Percentiles rank a stretch among this genome's conserved stretches.
Conservation (phyloP, 2,113 vertebrate species). For the Nestor notabilis region DNA sequence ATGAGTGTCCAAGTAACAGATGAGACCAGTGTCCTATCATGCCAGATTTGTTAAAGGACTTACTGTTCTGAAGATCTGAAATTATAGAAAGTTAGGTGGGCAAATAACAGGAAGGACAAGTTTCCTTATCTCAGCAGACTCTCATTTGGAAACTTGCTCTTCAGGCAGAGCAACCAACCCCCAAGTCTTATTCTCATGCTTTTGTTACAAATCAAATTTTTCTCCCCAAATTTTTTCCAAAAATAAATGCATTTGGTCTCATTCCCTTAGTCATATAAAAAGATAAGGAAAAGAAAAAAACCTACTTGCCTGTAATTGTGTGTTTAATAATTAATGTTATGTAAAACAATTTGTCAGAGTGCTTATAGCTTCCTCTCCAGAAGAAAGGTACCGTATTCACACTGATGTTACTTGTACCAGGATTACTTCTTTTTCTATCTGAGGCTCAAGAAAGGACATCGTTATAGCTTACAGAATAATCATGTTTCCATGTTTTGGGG, state of each 20-base stretch:
- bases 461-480: neutral
- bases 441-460: neutral
- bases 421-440: neutral
- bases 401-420: neutral
- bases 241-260: fast-evolving
- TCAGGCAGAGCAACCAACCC: neutral
- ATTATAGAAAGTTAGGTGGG: neutral
- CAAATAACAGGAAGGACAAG: neutral
- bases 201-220: fast-evolving
- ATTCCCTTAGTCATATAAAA: neutral
- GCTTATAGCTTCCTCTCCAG: neutral
- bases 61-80: neutral
- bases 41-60: neutral
- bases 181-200: neutral
- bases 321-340: neutral
- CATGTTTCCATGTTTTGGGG: neutral
- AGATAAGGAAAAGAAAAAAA: neutral
- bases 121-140: neutral
- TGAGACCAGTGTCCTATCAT: neutral
- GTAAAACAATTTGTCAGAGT: fast-evolving
- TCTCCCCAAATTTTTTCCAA: neutral
- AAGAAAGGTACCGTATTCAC: neutral
- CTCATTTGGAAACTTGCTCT: neutral
- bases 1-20: neutral
- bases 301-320: neutral